phyloP scores from a whole-genome alignment of 2,797 vertebrate species.

The Rhinoraja longicauda region DNA sequence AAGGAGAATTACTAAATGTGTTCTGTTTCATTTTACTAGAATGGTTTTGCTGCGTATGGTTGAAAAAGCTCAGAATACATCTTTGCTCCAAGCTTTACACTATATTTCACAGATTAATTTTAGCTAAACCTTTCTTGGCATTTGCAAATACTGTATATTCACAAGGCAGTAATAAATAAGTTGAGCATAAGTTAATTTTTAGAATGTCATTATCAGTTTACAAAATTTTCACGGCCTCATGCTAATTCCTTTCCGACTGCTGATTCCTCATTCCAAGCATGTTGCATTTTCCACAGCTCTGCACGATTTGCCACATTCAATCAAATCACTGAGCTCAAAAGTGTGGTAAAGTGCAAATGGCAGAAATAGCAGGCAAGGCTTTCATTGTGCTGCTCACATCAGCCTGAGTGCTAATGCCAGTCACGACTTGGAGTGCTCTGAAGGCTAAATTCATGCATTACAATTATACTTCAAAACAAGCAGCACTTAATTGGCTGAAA shows the following conservation, averaged over 20 bases:
- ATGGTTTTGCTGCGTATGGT: not conserved
- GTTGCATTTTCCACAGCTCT: not conserved
- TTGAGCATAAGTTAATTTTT: constrained; percentile 10
- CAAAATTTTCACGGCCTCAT: not conserved
- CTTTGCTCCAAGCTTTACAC: not conserved
- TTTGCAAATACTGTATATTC: not conserved
- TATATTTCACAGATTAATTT: not conserved
- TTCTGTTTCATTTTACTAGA: not conserved
- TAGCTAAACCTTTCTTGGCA: not conserved
- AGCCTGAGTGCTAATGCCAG: constrained; percentile 24
- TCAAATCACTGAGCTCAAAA: constrained; percentile 32
- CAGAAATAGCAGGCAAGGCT: constrained; percentile 6
- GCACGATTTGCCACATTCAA: constrained; percentile 29
- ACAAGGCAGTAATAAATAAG: not conserved
- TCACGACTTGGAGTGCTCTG: not conserved
- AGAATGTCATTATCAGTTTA: constrained; percentile 1
- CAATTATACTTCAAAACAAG: too few species aligned
- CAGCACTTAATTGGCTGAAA: too few species aligned
- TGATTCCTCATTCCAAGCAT: not conserved
- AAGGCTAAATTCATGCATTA: constrained; percentile 9
- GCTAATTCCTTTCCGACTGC: not conserved
- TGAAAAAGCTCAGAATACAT: not conserved
- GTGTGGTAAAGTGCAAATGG: constrained; percentile 1
- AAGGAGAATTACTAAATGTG: not conserved
- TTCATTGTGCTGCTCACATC: constrained; percentile 20